phyloP scores from a whole-genome alignment of 2,888 invertebrate species.

The Macrosoma leucophasiata region DNA sequence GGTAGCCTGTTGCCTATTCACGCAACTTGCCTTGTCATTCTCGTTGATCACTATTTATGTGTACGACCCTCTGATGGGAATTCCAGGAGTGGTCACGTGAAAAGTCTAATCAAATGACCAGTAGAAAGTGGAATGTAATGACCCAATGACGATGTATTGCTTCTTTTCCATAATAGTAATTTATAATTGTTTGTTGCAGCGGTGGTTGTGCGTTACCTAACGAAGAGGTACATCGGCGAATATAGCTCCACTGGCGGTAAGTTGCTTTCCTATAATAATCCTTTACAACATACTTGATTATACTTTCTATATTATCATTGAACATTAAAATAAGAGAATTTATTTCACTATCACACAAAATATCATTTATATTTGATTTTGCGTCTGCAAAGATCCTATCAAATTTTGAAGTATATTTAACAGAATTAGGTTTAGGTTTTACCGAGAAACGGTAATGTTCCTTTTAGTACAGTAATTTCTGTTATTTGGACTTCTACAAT shows the following conservation, averaged over 20 bases:
- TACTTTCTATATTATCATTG: too few species aligned
- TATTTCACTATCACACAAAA: too few species aligned
- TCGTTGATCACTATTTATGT: slow-evolving; percentile 65
- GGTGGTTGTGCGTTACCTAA: slow-evolving; percentile 85
- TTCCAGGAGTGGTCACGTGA: slow-evolving; percentile 52
- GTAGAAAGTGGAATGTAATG: slow-evolving; percentile 64
- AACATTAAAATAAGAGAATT: too few species aligned
- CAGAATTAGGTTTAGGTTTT: too few species aligned
- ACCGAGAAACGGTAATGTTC: too few species aligned
- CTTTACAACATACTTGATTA: neutral
- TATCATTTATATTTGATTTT: too few species aligned
- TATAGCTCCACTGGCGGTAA: slow-evolving; percentile 88
- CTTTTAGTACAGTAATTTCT: too few species aligned
- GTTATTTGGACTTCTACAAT: too few species aligned
- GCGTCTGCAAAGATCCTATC: too few species aligned
- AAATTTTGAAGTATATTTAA: too few species aligned
- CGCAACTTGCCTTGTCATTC: slow-evolving; percentile 57
- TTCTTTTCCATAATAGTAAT: slow-evolving; percentile 24
- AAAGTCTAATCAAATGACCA: slow-evolving; percentile 58
- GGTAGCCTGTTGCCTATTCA: slow-evolving; percentile 55
- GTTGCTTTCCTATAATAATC: slow-evolving; percentile 30
- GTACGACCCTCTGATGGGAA: slow-evolving; percentile 46
- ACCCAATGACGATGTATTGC: slow-evolving; percentile 41
- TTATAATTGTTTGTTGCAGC: slow-evolving; percentile 76
- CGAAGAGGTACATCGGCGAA: slow-evolving; percentile 87